Conservation (phyloP, 2,113 vertebrate species). For the Thalassarche chlororhynchos region DNA sequence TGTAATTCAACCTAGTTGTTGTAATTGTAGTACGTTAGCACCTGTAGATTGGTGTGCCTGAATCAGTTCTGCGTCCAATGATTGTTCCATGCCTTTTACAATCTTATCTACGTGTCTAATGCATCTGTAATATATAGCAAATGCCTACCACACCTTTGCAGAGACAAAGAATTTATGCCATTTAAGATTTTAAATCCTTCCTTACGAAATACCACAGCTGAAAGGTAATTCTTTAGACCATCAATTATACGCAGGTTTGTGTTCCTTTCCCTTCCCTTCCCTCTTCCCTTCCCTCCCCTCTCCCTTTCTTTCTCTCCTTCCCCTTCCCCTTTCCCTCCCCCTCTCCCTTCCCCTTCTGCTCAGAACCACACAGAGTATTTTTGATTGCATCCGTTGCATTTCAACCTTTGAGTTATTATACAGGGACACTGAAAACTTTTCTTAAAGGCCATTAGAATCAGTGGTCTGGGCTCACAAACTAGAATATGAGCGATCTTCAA, state of each 20-base stretch:
- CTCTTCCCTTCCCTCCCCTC: too few species aligned
- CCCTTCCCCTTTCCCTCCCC: background rate
- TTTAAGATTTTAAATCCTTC: background rate
- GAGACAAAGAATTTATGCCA: constrained; percentile 1
- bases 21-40: constrained; percentile 59
- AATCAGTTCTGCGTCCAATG: constrained; percentile 33
- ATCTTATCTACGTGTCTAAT: constrained; percentile 34
- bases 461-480: background rate
- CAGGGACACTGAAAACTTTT: background rate
- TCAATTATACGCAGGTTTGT: background rate
- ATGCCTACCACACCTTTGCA: background rate
- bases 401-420: background rate
- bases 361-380: background rate
- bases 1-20: constrained; percentile 75
- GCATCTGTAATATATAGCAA: constrained; percentile 54
- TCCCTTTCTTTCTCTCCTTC: background rate
- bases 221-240: background rate
- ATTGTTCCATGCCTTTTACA: constrained; percentile 29
- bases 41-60: constrained; percentile 60
- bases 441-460: background rate
- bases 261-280: background rate
- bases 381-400: background rate
- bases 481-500: background rate
- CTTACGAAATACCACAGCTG: background rate
- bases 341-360: background rate